phyloP scores from a whole-genome alignment of 2,113 vertebrate species.

The Apaloderma vittatum region DNA sequence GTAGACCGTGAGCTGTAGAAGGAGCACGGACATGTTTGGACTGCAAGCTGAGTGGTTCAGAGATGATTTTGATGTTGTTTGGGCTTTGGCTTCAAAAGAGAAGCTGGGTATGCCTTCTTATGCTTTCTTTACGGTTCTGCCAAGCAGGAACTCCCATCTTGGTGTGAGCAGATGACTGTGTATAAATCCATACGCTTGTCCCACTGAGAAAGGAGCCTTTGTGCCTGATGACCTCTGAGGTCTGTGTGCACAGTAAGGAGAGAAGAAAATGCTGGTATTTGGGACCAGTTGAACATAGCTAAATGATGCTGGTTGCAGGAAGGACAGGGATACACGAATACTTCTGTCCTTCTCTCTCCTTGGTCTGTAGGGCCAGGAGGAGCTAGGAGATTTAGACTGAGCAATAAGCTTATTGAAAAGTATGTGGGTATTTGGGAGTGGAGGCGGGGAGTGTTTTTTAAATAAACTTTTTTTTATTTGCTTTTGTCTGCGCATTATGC shows the following conservation, averaged over 20 bases:
- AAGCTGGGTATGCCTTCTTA: neutral
- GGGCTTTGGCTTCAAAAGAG: neutral
- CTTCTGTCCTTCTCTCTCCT: neutral
- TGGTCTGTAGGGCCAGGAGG: neutral
- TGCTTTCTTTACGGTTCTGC: neutral
- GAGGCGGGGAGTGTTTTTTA: neutral
- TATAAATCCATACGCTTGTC: neutral
- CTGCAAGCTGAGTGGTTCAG: neutral
- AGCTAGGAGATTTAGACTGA: neutral
- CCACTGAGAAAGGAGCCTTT: neutral
- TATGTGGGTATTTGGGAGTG: neutral
- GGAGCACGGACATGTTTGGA: neutral
- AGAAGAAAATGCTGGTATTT: neutral
- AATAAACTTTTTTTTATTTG: constrained; percentile 29
- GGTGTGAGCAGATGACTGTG: neutral
- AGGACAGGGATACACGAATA: neutral
- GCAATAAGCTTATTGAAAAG: constrained; percentile 14
- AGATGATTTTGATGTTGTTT: neutral
- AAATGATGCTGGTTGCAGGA: neutral
- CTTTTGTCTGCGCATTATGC: neutral
- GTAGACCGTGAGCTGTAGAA: neutral
- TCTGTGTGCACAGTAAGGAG: neutral
- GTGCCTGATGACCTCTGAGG: neutral
- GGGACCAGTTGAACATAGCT: neutral
- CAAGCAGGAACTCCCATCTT: neutral